These are phyloP conservation scores for Halictus rubicundus DNA, from an alignment of 1,140 invertebrate species.

Conservation along the genomic window DNA sequence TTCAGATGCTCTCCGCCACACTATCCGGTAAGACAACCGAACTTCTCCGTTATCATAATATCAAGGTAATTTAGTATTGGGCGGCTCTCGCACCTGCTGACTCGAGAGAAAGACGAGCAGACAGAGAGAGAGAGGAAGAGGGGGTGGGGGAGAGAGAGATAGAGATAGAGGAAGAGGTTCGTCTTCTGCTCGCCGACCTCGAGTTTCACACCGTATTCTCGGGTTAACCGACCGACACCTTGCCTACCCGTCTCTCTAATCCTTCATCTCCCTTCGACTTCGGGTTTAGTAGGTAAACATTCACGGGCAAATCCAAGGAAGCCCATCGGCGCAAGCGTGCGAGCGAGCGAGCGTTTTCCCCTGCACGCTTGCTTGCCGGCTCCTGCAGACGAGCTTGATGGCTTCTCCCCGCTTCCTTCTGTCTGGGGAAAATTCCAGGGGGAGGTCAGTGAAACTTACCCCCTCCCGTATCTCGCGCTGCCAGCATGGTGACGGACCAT, in stretches of 20 bases:
- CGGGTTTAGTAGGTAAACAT: slow-evolving; percentile 59
- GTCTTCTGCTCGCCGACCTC: slow-evolving; percentile 15
- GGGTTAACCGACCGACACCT: slow-evolving; percentile 58
- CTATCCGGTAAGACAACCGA: neutral
- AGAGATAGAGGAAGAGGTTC: neutral
- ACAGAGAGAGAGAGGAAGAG: neutral
- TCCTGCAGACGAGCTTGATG: slow-evolving; percentile 35
- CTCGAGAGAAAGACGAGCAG: neutral
- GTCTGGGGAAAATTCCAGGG: slow-evolving; percentile 36
- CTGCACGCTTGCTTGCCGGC: slow-evolving; percentile 23
- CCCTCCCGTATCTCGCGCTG: neutral
- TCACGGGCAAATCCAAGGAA: slow-evolving; percentile 47
- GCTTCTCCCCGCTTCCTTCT: slow-evolving; percentile 23
- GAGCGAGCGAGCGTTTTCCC: too few species aligned
- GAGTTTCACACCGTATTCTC: slow-evolving; percentile 58
- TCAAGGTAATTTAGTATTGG: slow-evolving; percentile 39
- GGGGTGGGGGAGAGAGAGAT: too few species aligned
- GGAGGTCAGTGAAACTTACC: slow-evolving; percentile 24
- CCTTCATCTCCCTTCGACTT: slow-evolving; percentile 62
- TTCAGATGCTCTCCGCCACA: neutral
- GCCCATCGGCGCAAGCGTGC: slow-evolving; percentile 30
- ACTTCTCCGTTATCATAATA: slow-evolving; percentile 39
- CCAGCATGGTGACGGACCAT: slow-evolving; percentile 13
- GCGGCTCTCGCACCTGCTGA: slow-evolving; percentile 19
- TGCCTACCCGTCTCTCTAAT: slow-evolving; percentile 55